Evolutionary conservation across 2,888 invertebrate genomes (phyloP).

Genomic region (Linyphia triangularis): DNA sequence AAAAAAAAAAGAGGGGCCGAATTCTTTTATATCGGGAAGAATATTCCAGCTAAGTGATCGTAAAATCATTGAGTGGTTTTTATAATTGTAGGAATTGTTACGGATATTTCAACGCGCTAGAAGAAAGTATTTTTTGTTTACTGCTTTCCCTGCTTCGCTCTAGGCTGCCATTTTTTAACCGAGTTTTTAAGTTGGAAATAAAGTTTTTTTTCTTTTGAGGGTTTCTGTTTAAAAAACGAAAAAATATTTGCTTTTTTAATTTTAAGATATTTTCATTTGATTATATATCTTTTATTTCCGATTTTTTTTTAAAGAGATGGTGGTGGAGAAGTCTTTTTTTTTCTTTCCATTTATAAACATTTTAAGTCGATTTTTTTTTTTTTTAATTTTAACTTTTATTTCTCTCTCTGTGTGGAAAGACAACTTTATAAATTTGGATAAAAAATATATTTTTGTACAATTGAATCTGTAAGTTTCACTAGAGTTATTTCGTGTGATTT

Average conservation of each 20-base stretch:
- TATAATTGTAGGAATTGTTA: slow-evolving; percentile 52
- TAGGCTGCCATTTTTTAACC: slow-evolving; percentile 15
- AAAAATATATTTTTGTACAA: not conserved
- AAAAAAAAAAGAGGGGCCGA: slow-evolving; percentile 13
- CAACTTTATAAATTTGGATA: not conserved
- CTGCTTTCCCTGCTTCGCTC: not conserved
- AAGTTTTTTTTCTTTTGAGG: slow-evolving; percentile 1
- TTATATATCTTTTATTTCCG: not conserved
- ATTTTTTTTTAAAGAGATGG: not conserved
- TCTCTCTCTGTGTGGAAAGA: not conserved
- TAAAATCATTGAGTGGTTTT: slow-evolving; percentile 59
- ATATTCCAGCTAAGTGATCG: slow-evolving; percentile 27
- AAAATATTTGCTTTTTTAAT: slow-evolving; percentile 3
- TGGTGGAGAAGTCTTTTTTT: not conserved
- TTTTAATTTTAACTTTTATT: no score
- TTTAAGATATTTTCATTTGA: not conserved
- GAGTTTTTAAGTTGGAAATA: not conserved
- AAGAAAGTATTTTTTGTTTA: slow-evolving; percentile 13
- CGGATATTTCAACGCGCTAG: slow-evolving; percentile 26
- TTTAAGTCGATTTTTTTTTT: not conserved
- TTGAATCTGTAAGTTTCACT: not conserved
- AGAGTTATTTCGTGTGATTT: not conserved
- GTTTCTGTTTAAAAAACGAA: slow-evolving; percentile 10
- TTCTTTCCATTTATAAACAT: not conserved
- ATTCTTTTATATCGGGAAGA: slow-evolving; percentile 37